These are phyloP conservation scores for Zapornia atra DNA, from an alignment of 2,113 vertebrate genomes.

Conservation along the genomic window DNA sequence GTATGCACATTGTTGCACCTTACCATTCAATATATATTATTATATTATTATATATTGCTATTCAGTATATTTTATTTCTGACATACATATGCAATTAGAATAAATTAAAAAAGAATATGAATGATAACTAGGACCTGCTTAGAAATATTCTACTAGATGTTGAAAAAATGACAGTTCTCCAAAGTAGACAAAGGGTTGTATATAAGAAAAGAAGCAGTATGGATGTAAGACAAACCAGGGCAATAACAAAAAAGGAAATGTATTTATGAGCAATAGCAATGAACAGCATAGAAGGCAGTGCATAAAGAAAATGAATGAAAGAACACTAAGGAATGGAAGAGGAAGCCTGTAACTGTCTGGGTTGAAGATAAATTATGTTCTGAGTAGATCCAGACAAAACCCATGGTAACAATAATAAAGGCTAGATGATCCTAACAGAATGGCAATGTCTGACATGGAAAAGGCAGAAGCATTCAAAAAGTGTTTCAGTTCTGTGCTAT, in stretches of 20 bases:
- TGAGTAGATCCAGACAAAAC: background rate
- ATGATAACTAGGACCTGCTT: background rate
- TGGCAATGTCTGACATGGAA: background rate
- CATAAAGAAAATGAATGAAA: background rate
- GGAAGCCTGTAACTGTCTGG: background rate
- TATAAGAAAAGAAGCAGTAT: background rate
- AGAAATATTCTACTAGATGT: background rate
- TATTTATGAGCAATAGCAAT: background rate
- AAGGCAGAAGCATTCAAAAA: background rate
- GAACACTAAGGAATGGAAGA: background rate
- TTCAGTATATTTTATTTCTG: background rate
- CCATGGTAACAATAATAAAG: background rate
- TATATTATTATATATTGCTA: background rate
- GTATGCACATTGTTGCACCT: background rate
- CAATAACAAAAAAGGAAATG: background rate
- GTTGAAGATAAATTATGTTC: slow-evolving; percentile 4
- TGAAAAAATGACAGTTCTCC: background rate
- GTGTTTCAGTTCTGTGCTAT: background rate
- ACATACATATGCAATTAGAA: background rate
- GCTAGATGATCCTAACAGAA: background rate
- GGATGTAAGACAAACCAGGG: background rate
- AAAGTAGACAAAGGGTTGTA: background rate
- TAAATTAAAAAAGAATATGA: background rate
- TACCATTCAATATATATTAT: background rate
- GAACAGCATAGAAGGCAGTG: background rate